A percentile compares a stretch with the other conserved stretches of the same genome.
phyloP scores from a whole-genome alignment of 2,888 invertebrate species.

The Leptinotarsa rubiginosa region DNA sequence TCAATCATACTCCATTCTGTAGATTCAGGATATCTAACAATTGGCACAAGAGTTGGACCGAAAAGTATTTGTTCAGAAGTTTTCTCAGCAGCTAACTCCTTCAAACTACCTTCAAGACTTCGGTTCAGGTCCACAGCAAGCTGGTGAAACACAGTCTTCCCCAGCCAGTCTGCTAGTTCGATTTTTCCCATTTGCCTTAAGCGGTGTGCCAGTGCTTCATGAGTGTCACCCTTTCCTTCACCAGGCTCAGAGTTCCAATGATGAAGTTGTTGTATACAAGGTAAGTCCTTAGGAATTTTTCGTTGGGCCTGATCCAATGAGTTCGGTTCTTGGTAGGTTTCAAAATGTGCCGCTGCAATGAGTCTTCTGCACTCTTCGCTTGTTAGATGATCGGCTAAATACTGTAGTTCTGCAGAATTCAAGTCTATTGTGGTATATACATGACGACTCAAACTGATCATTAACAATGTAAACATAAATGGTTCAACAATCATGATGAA shows the following conservation, averaged over 20 bases:
- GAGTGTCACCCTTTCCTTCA: conserved; percentile 71
- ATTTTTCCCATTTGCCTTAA: conserved; percentile 71
- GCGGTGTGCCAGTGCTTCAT: conserved; percentile 69
- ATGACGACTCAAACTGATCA: not conserved
- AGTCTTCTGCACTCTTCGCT: conserved; percentile 71
- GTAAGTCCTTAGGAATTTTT: conserved; percentile 67
- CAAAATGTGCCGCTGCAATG: conserved; percentile 71
- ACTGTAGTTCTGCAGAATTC: conserved; percentile 65
- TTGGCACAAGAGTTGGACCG: conserved; percentile 47
- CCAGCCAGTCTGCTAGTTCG: conserved; percentile 74
- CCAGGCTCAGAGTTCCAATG: conserved; percentile 70
- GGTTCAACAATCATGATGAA: not conserved
- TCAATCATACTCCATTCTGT: conserved; percentile 58
- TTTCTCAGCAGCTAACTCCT: conserved; percentile 45
- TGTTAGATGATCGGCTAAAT: conserved; percentile 71
- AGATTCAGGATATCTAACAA: conserved; percentile 50
- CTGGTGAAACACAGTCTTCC: conserved; percentile 70
- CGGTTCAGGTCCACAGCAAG: conserved; percentile 67
- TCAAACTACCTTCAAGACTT: conserved; percentile 57
- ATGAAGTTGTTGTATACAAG: conserved; percentile 71
- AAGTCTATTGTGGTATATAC: conserved; percentile 59
- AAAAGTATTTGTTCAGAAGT: conserved; percentile 18
- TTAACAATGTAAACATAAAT: not conserved
- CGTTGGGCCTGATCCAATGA: conserved; percentile 66
- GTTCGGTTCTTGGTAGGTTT: conserved; percentile 65